Conservation (phyloP, 2,113 vertebrate species). For the Stercorarius parasiticus region DNA sequence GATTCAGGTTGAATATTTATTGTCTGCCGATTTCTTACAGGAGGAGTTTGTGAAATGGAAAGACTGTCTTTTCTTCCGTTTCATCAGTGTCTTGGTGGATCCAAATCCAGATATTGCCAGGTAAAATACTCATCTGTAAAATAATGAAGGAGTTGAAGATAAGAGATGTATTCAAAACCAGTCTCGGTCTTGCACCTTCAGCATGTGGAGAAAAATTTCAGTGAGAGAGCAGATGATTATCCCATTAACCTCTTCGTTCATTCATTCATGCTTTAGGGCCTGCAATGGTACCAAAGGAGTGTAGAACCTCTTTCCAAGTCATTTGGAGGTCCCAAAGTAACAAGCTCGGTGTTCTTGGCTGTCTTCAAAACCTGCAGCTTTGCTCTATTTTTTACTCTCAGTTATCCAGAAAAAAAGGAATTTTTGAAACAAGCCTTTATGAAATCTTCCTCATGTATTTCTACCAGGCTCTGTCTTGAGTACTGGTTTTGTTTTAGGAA, state of each 20-base stretch:
- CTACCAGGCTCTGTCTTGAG: neutral
- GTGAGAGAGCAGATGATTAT: neutral
- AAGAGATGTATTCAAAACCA: neutral
- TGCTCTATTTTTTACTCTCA: neutral
- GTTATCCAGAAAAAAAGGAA: neutral
- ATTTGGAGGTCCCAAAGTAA: neutral
- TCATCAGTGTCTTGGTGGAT: conserved; percentile 85
- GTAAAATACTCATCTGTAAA: conserved; percentile 65
- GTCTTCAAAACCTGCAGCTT: neutral
- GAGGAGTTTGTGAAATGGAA: conserved; percentile 98
- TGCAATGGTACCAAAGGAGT: neutral
- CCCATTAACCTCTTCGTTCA: neutral
- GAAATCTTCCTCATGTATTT: neutral
- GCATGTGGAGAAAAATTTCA: neutral
- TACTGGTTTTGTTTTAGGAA: neutral
- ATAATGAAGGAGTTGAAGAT: neutral
- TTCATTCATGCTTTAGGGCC: neutral
- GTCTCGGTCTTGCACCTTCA: neutral
- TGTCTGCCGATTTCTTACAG: conserved; percentile 63
- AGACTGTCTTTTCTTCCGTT: conserved; percentile 90
- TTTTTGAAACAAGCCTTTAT: neutral
- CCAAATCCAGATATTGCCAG: conserved; percentile 84
- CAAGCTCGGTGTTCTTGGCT: neutral
- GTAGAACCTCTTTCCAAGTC: neutral
- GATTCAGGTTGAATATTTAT: neutral